Evolutionary conservation across 2,888 invertebrate genomes (phyloP), one percentile per base, ranked within the genome.

Genomic region (Drosophila peninsularis): DNA sequence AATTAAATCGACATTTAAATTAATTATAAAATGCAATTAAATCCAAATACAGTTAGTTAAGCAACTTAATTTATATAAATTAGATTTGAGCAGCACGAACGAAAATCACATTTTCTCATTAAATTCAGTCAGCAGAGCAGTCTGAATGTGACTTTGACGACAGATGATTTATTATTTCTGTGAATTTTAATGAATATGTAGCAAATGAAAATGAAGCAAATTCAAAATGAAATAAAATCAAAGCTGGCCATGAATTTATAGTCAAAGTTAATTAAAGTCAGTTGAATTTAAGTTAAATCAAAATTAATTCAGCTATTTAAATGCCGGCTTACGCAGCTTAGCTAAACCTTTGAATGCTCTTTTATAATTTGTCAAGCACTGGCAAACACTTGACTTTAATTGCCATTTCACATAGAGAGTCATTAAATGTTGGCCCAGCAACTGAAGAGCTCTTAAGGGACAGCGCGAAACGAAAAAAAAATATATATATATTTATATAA

Each of bases 81-180:
- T 47, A 17, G 30, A 47, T 17, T 41, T 41, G 11, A 41, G 1
- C 5, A 5, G 3, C 27, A 10, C 10, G 10, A 47, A 14, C 32
- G 14, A 9, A 19, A 32, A 49, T 19, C 19, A 49, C 34, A 49
- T 49, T 34, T 49, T 34, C 49, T 30, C 49, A 36, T 14, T 37
- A 9, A 39, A 37, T 24, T 27, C 4, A 5, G 14, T n/a, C 24
- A 14, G n/a, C 45, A 11, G 45, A 10, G 45, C 11, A n/a, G 2
- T 2, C 2, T 5, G 19, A 36, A 52, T 41, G 19, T 2, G 39
- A 11, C 17, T 53, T 19, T 17, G 4, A 10, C 27, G 27, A 34
- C 3, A 17, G 3, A 30, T 54, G 41, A 54, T 54, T 54, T 54
- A 54, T 41, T 39, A 19, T 39, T 17, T 37, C n/a, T 13, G 3